Evolutionary conservation across 2,888 invertebrate genomes (phyloP).

Genomic region (Oligia strigilis): DNA sequence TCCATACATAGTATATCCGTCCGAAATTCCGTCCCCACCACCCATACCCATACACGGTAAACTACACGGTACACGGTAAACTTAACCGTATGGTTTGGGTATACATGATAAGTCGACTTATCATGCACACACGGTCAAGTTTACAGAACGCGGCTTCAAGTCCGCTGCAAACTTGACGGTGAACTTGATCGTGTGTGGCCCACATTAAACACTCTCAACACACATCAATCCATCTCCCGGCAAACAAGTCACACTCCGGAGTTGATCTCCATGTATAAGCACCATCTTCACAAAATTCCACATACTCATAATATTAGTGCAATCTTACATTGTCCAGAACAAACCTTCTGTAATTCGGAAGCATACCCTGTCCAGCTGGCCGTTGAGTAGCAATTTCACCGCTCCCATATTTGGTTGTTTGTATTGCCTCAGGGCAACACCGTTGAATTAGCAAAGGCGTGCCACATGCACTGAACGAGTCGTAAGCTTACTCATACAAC

Average conservation of each 20-base stretch:
- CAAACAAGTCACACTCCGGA: neutral
- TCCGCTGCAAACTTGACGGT: no score
- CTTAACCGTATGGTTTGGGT: no score
- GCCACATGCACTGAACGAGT: slow-evolving; percentile 9
- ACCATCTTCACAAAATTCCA: neutral
- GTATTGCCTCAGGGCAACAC: slow-evolving; percentile 18
- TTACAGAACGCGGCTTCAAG: no score
- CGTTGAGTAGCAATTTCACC: slow-evolving; percentile 7
- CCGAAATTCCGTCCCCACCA: no score
- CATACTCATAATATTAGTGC: neutral
- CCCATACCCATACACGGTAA: no score
- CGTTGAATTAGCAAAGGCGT: slow-evolving; percentile 20
- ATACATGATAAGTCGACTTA: no score
- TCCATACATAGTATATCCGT: no score
- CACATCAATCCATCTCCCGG: neutral
- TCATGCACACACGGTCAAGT: no score
- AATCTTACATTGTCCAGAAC: no score
- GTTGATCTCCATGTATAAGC: neutral
- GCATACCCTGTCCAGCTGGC: no score
- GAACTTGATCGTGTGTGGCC: no score
- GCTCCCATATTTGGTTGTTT: slow-evolving; percentile 30
- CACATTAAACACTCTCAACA: neutral
- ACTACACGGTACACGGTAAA: no score
- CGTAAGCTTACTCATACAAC: neutral
- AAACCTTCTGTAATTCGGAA: neutral